Conservation (phyloP, 2,113 vertebrate genomes). For the Trogon surrucura region DNA sequence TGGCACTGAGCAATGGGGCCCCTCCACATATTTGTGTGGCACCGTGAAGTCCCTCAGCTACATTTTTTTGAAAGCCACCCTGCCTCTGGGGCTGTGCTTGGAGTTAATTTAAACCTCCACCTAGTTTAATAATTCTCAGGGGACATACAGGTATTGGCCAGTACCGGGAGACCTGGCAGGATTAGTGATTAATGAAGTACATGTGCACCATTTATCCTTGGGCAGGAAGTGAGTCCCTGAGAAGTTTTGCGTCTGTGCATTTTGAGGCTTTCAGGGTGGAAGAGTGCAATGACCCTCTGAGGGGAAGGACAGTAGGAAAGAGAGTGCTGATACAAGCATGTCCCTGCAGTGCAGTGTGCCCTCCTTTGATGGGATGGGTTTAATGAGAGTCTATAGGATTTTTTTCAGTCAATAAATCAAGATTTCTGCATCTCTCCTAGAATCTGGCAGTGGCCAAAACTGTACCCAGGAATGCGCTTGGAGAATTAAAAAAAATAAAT, state of each 20-base stretch:
- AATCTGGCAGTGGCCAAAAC: background rate
- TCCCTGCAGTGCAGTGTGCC: background rate
- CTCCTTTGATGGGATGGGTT: background rate
- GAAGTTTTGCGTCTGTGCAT: background rate
- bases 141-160: background rate
- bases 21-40: fast-evolving
- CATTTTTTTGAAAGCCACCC: background rate
- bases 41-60: fast-evolving
- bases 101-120: background rate
- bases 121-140: background rate
- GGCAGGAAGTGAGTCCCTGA: background rate
- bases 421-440: background rate
- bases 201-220: background rate
- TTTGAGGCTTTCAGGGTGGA: background rate
- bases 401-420: background rate
- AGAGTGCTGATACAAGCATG: background rate
- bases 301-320: background rate
- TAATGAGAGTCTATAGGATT: background rate
- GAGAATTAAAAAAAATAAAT: background rate
- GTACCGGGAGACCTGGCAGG: background rate
- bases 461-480: background rate
- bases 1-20: fast-evolving
- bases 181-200: background rate
- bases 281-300: background rate
- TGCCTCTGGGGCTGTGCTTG: background rate